Percentiles rank a stretch among this genome's conserved stretches.
Conservation (phyloP, 2,113 vertebrate species). For the Serilophus lunatus region DNA sequence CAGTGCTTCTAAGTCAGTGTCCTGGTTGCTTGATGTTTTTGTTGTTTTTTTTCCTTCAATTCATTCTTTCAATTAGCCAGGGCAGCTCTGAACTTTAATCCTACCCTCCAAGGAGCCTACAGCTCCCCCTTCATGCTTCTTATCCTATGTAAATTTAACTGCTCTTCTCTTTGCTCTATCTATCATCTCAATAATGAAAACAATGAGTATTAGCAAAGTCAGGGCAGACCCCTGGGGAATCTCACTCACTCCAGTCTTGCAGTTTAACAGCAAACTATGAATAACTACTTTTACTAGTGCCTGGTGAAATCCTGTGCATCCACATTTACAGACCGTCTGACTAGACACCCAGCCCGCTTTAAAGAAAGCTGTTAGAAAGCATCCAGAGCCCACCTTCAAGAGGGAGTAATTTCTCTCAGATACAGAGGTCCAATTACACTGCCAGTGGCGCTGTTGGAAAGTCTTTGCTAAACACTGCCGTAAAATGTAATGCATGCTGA, state of each 20-base stretch:
- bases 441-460: background rate
- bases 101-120: background rate
- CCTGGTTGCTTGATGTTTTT: fast-evolving
- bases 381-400: background rate
- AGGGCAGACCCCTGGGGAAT: background rate
- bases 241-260: background rate
- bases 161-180: background rate
- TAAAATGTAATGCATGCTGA: background rate
- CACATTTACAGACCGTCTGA: background rate
- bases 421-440: background rate
- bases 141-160: background rate
- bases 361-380: background rate
- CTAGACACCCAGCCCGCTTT: background rate
- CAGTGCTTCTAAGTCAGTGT: background rate
- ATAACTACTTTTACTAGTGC: background rate
- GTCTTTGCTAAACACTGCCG: background rate
- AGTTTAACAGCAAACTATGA: constrained; percentile 22
- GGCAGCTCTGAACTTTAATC: background rate
- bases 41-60: background rate
- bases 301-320: background rate
- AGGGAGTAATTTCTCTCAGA: background rate
- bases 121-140: background rate
- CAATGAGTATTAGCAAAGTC: constrained; percentile 11
- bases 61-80: background rate
- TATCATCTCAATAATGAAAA: constrained; percentile 37